Evolutionary conservation across 2,888 invertebrate genomes (phyloP).

Genomic region (Clitarchus hookeri): DNA sequence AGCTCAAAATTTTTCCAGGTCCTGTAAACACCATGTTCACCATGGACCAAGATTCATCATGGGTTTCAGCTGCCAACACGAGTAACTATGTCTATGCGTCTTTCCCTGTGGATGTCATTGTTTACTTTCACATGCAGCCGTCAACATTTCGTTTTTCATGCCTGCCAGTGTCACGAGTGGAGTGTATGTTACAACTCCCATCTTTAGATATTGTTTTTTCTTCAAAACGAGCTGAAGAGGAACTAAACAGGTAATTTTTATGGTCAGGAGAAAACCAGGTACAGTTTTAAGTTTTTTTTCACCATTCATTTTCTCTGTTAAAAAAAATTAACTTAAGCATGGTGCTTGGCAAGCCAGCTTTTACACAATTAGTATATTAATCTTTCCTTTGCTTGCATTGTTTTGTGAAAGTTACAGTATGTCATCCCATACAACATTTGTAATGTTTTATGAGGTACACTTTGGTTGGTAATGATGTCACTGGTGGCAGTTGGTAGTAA

Average conservation of each 20-base stretch:
- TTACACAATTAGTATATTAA: too few species aligned
- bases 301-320: too few species aligned
- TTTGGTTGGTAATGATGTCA: too few species aligned
- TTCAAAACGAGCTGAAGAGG: constrained; percentile 83
- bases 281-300: too few species aligned
- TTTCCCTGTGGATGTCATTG: constrained; percentile 98
- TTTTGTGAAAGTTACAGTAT: too few species aligned
- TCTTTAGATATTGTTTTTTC: constrained; percentile 97
- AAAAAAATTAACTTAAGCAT: too few species aligned
- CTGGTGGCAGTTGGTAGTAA: too few species aligned
- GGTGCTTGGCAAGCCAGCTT: too few species aligned
- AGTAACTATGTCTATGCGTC: constrained; percentile 87
- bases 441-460: too few species aligned
- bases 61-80: constrained; percentile 60
- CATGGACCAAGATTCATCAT: constrained; percentile 45
- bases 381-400: too few species aligned
- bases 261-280: background rate
- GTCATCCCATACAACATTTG: too few species aligned
- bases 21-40: constrained; percentile 46
- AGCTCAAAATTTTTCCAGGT: constrained; percentile 26
- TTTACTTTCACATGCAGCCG: constrained; percentile 98
- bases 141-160: constrained; percentile 96
- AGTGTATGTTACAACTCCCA: constrained; percentile 94
- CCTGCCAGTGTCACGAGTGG: constrained; percentile 91
- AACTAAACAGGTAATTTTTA: constrained; percentile 50